These are phyloP conservation scores for Oconnorella tubifera DNA, from an alignment of 2,888 invertebrate genomes.

Conservation along the genomic window DNA sequence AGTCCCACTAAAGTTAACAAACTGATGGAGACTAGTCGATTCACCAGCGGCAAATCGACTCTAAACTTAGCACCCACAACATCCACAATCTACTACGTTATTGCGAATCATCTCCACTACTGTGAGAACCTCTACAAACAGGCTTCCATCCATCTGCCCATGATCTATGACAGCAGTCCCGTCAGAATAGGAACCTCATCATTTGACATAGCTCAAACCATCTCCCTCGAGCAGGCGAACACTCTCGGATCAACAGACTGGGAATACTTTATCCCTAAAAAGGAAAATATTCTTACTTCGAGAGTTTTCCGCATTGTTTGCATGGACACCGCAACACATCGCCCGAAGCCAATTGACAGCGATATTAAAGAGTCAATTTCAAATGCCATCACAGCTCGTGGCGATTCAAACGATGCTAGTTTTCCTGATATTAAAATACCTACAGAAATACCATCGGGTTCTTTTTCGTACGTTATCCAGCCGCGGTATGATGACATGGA, in stretches of 20 bases:
- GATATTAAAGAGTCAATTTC: neutral
- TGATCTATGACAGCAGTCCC: conserved; percentile 11
- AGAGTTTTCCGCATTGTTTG: neutral
- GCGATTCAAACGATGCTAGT: neutral
- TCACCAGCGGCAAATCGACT: neutral
- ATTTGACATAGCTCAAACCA: neutral
- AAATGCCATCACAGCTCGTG: neutral
- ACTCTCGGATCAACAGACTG: neutral
- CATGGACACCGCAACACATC: neutral
- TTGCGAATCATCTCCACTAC: neutral
- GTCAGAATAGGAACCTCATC: conserved; percentile 5
- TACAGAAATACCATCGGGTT: neutral
- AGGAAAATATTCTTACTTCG: neutral
- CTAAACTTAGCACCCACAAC: neutral
- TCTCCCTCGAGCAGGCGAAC: conserved; percentile 5
- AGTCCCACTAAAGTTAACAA: conserved; percentile 9
- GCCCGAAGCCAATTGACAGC: neutral
- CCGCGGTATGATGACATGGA: conserved; percentile 12
- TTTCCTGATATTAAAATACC: neutral
- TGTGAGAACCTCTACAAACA: conserved; percentile 1
- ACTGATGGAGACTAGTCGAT: conserved; percentile 14
- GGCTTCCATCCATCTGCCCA: conserved; percentile 8
- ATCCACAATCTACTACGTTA: conserved; percentile 1
- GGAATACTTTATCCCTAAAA: too few relatives aligned
- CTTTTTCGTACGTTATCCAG: neutral